A percentile compares a stretch with the other conserved stretches of the same genome.
phyloP scores from a whole-genome alignment of 1,140 invertebrate species.

The Cydia strobilella region DNA sequence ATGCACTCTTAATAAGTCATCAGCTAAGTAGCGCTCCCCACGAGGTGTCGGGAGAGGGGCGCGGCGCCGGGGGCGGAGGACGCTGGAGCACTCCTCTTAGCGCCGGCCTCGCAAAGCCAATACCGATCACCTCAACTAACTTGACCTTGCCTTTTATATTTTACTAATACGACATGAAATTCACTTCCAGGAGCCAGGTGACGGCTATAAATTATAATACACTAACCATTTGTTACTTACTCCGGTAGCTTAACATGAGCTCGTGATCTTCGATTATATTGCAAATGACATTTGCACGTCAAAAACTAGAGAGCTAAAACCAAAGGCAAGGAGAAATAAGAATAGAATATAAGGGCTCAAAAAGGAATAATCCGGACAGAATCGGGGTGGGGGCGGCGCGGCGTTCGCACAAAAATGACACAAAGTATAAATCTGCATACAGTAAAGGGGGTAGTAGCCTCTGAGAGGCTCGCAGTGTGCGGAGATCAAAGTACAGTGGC shows the following conservation, averaged over 20 bases:
- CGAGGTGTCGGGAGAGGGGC: slow-evolving; percentile 43
- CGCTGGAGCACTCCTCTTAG: slow-evolving; percentile 26
- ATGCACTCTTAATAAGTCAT: slow-evolving; percentile 79
- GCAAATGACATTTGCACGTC: background rate
- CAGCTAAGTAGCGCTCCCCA: slow-evolving; percentile 74
- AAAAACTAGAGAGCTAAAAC: background rate
- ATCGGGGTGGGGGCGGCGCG: slow-evolving; percentile 40
- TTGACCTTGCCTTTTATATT: background rate
- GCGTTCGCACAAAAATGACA: slow-evolving; percentile 71
- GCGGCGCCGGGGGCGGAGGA: slow-evolving; percentile 36
- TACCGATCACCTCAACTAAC: background rate
- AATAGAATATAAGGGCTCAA: slow-evolving; percentile 25
- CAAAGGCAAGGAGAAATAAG: slow-evolving; percentile 22
- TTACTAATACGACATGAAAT: background rate
- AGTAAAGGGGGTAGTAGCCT: slow-evolving; percentile 69
- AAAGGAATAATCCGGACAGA: slow-evolving; percentile 30
- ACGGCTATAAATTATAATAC: background rate
- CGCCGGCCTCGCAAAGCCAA: background rate
- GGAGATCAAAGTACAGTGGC: slow-evolving; percentile 65
- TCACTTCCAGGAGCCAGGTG: background rate
- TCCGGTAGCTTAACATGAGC: background rate
- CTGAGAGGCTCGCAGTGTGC: slow-evolving; percentile 62
- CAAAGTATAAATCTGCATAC: slow-evolving; percentile 77
- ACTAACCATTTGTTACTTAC: background rate
- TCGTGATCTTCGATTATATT: background rate